Conservation (phyloP, 2,888 invertebrate genomes). For the Athetis lepigone region DNA sequence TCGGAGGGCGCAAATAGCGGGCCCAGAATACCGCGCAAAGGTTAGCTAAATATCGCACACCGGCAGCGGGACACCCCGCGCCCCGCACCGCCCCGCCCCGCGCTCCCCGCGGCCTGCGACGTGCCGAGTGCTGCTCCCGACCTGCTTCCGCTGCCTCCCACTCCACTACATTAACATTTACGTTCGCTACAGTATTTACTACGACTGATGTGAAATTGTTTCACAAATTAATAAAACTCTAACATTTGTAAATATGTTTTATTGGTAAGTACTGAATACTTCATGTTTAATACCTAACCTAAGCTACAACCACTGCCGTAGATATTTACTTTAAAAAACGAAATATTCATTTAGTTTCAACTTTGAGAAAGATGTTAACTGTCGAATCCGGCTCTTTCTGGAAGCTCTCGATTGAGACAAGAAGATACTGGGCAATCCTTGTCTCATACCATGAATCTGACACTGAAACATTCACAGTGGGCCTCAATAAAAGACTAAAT, state of each 20-base stretch:
- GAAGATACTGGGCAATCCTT: too few relatives aligned
- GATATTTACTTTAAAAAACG: too few relatives aligned
- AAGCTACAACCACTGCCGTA: too few relatives aligned
- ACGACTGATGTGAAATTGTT: constrained; percentile 7
- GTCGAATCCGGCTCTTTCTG: too few relatives aligned
- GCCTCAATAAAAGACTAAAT: too few relatives aligned
- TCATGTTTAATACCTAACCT: too few relatives aligned
- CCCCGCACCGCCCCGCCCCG: not conserved
- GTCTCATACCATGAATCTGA: too few relatives aligned
- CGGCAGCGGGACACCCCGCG: constrained; percentile 31
- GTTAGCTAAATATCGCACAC: constrained; percentile 73
- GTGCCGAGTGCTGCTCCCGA: constrained; percentile 3
- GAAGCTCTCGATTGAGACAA: too few relatives aligned
- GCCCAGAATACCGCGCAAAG: constrained; percentile 80
- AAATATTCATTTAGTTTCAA: too few relatives aligned
- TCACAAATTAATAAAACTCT: not conserved
- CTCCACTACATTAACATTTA: constrained; percentile 31
- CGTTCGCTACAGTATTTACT: constrained; percentile 40
- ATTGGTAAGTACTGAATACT: not conserved
- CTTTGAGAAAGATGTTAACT: too few relatives aligned
- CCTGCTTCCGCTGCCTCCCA: constrained; percentile 47
- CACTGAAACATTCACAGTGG: too few relatives aligned
- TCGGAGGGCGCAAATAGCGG: constrained; percentile 75
- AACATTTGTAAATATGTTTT: too few relatives aligned
- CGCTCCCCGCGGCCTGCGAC: constrained; percentile 1